Evolutionary conservation across 2,113 vertebrate species (phyloP).

Genomic region (Calyptommatus sinebrachiatus): DNA sequence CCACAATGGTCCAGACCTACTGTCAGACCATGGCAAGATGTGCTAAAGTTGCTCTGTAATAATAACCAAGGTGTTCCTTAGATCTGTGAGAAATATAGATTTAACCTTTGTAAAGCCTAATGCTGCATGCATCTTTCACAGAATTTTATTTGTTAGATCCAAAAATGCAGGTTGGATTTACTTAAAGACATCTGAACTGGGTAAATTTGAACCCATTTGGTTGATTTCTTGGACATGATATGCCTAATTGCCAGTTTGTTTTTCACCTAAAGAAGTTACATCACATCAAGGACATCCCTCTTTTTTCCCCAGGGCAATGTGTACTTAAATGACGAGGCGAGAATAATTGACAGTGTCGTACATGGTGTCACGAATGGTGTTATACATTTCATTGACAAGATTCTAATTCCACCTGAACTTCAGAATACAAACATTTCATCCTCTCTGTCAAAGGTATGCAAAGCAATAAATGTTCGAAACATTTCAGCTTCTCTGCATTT

Average conservation of each 20-base stretch:
- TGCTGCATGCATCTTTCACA: no score
- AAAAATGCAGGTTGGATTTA: no score
- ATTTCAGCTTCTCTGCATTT: neutral
- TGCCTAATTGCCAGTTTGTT: neutral
- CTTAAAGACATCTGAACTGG: no score
- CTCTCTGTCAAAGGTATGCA: constrained; percentile 41
- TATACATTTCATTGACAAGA: constrained; percentile 83
- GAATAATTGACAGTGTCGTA: constrained; percentile 78
- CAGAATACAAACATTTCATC: constrained; percentile 37
- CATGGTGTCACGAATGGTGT: constrained; percentile 73
- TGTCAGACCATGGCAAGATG: no score
- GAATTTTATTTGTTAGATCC: no score
- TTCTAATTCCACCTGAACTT: constrained; percentile 71
- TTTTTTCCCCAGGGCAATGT: constrained; percentile 76
- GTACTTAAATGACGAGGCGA: constrained; percentile 82
- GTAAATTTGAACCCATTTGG: no score
- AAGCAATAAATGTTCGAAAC: neutral
- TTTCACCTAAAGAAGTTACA: fast-evolving
- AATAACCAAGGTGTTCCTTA: no score
- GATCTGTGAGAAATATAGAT: no score
- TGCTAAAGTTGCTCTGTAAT: no score
- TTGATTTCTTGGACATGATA: neutral
- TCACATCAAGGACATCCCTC: neutral
- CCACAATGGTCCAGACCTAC: no score
- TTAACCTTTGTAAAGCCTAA: no score